Conservation (phyloP, 1,140 invertebrate species). For the Drosophila hydei region DNA sequence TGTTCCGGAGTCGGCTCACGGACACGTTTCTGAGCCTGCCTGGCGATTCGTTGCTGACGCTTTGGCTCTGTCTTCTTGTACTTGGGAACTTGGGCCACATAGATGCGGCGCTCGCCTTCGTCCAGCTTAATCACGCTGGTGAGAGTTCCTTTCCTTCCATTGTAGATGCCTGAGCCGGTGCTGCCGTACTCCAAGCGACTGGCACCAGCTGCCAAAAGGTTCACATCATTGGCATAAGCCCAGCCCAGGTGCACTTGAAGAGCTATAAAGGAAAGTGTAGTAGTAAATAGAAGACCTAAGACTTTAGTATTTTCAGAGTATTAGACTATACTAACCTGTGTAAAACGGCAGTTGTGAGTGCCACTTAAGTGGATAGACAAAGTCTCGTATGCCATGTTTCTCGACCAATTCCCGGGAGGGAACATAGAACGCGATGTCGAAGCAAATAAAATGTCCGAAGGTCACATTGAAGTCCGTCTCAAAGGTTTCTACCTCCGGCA, state of each 20-base stretch:
- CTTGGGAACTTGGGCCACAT: constrained; percentile 65
- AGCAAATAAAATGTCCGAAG: constrained; percentile 92
- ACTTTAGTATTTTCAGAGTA: background rate
- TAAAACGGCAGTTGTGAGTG: constrained; percentile 84
- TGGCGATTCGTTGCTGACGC: background rate
- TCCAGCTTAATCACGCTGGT: constrained; percentile 48
- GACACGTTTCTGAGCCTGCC: background rate
- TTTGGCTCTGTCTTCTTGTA: background rate
- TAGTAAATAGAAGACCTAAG: background rate
- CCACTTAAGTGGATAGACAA: constrained; percentile 90
- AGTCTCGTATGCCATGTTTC: constrained; percentile 86
- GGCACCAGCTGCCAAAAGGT: constrained; percentile 85
- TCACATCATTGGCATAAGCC: constrained; percentile 84
- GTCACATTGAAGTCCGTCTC: constrained; percentile 92
- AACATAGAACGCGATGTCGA: constrained; percentile 89
- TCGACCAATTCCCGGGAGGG: constrained; percentile 84
- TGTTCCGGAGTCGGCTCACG: background rate
- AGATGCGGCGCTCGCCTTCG: constrained; percentile 46
- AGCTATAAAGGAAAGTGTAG: constrained; percentile 63
- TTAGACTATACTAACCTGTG: constrained; percentile 52
- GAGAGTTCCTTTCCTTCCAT: constrained; percentile 66
- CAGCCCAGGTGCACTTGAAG: constrained; percentile 84
- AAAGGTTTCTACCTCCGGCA: constrained; percentile 86
- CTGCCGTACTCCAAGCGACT: constrained; percentile 74
- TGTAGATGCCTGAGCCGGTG: constrained; percentile 84